Conservation (phyloP, 1,140 invertebrate species). For the Zaprionus ghesquierei region DNA sequence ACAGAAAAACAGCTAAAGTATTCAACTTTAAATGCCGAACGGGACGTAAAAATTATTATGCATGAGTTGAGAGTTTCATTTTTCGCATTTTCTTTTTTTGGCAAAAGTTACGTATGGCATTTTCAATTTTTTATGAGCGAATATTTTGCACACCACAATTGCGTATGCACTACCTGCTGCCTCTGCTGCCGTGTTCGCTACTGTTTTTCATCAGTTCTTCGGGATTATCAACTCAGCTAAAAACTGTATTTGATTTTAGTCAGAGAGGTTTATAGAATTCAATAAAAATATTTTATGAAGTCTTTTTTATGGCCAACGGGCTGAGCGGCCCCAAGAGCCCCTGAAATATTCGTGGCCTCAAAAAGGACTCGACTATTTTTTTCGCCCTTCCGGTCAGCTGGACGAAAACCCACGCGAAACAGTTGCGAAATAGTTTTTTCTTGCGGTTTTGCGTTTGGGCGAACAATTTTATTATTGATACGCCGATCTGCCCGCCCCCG, state of each 20-base stretch:
- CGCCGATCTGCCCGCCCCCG: neutral
- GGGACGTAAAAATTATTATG: slow-evolving; percentile 17
- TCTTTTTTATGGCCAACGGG: slow-evolving; percentile 1
- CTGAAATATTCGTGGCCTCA: neutral
- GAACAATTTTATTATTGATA: slow-evolving; percentile 22
- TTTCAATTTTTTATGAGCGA: slow-evolving; percentile 28
- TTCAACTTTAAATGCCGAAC: slow-evolving; percentile 22
- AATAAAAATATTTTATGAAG: slow-evolving; percentile 11
- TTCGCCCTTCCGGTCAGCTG: slow-evolving; percentile 19
- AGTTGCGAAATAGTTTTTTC: neutral
- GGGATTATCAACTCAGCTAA: neutral
- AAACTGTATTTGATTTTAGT: slow-evolving; percentile 3
- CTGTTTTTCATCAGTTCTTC: neutral
- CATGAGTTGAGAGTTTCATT: slow-evolving; percentile 9
- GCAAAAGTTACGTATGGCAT: slow-evolving; percentile 9
- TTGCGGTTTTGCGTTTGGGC: neutral
- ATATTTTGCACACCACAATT: neutral
- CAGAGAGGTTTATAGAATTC: slow-evolving; percentile 6
- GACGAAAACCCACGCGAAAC: neutral
- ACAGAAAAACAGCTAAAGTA: neutral
- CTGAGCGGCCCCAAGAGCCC: neutral
- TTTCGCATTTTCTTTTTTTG: neutral
- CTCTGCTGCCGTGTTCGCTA: too few species aligned
- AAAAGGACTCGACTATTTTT: slow-evolving; percentile 8
- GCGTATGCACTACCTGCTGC: neutral